Percentiles rank a stretch among this genome's conserved stretches.
Evolutionary conservation across 2,113 vertebrate species (phyloP).

Genomic region (Ancistrus triradiatus): DNA sequence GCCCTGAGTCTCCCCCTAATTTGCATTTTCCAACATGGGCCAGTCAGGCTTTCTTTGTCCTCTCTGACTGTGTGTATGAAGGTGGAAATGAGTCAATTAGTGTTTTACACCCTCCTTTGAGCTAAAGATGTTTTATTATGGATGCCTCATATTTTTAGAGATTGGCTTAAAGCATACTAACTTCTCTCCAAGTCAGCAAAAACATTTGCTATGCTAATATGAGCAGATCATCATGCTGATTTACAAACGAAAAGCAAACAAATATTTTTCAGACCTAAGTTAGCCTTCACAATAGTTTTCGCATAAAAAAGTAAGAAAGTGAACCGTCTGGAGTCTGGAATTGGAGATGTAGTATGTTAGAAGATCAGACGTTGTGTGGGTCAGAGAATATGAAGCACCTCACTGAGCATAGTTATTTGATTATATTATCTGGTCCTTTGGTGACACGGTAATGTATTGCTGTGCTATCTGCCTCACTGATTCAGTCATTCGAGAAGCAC

Average conservation of each 20-base stretch:
- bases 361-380: no score
- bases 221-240: conserved; percentile 7
- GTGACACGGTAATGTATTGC: conserved; percentile 34
- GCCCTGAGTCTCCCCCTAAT: conserved; percentile 37
- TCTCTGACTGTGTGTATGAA: conserved; percentile 37
- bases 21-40: conserved; percentile 18
- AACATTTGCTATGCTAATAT: conserved; percentile 35
- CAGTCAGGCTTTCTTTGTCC: conserved; percentile 30
- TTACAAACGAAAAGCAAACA: conserved; percentile 35
- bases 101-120: conserved; percentile 40
- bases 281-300: neutral
- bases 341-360: neutral
- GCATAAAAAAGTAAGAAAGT: no score
- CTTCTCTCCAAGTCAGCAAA: conserved; percentile 20
- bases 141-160: conserved; percentile 10
- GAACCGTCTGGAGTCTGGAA: neutral
- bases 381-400: neutral
- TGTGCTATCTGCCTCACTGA: conserved; percentile 28
- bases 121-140: conserved; percentile 31
- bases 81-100: conserved; percentile 53
- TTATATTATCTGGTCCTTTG: conserved; percentile 34
- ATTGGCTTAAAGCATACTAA: conserved; percentile 35
- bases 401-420: conserved; percentile 24
- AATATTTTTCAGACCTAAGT: neutral
- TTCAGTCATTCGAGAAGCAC: conserved; percentile 46